phyloP scores from a whole-genome alignment of 2,797 vertebrate genomes.

The Danio choprae region DNA sequence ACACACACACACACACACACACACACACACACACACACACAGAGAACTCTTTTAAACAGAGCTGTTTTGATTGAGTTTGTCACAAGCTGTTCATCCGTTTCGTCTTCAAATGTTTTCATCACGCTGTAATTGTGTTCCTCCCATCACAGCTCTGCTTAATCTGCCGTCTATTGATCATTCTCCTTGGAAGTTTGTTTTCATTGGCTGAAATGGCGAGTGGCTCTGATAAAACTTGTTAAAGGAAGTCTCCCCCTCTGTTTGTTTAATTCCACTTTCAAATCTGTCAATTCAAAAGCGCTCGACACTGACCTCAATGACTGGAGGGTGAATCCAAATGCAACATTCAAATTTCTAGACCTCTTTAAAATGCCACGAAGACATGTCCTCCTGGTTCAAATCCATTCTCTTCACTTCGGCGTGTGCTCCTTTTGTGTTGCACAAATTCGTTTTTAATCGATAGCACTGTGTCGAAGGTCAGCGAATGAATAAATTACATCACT shows the following conservation, averaged over 20 bases:
- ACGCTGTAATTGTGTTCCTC: background rate
- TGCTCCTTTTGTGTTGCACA: conserved; percentile 42
- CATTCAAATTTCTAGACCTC: background rate
- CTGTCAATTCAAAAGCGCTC: conserved; percentile 15
- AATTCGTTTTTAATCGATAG: conserved; percentile 25
- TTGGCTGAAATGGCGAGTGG: conserved; percentile 11
- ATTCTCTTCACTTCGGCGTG: conserved; percentile 29
- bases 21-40: conserved; percentile 4
- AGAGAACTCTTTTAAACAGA: background rate
- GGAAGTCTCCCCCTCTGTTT: conserved; percentile 11
- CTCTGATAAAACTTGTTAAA: conserved; percentile 27
- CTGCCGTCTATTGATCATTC: background rate
- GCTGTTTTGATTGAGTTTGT: conserved; percentile 26
- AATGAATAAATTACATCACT: conserved; percentile 52
- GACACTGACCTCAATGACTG: conserved; percentile 18
- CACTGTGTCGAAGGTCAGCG: conserved; percentile 17
- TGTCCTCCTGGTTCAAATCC: conserved; percentile 20
- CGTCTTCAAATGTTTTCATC: background rate
- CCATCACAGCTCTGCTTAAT: conserved; percentile 8
- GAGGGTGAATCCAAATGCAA: conserved; percentile 7
- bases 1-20: background rate
- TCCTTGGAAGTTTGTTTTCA: conserved; percentile 19
- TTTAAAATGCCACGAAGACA: conserved; percentile 21
- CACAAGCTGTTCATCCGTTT: background rate
- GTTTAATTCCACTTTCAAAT: conserved; percentile 6